Evolutionary conservation across 2,113 vertebrate species (phyloP).

Genomic region (Ceyx melanurus): DNA sequence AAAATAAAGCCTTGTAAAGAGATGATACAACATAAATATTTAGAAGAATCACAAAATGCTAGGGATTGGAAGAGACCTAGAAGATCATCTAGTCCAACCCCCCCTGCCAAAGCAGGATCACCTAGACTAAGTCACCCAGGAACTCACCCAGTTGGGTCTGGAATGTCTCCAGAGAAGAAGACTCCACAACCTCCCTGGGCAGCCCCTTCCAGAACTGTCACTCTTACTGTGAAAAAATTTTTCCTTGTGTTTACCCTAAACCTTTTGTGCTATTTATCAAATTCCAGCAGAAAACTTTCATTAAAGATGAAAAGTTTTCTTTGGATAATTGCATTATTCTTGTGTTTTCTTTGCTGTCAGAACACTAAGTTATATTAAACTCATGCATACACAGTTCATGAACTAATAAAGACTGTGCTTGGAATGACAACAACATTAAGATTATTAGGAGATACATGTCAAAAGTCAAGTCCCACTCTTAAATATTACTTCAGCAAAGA

Average conservation of each 20-base stretch:
- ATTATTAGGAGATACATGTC: neutral
- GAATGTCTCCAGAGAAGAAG: too few relatives aligned
- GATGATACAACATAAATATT: neutral
- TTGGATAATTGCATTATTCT: neutral
- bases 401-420: neutral
- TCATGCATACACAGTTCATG: neutral
- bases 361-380: neutral
- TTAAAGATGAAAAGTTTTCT: neutral
- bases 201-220: too few relatives aligned
- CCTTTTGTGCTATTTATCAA: neutral
- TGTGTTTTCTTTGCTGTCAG: neutral
- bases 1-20: conserved; percentile 21
- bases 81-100: too few relatives aligned
- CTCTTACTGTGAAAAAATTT: too few relatives aligned
- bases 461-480: neutral
- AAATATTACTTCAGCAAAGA: neutral
- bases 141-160: too few relatives aligned
- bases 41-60: too few relatives aligned
- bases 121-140: too few relatives aligned
- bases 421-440: neutral
- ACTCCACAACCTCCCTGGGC: too few relatives aligned
- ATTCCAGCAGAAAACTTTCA: neutral
- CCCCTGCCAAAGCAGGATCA: too few relatives aligned
- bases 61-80: too few relatives aligned
- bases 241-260: too few relatives aligned